Evolutionary conservation across 2,113 vertebrate species (phyloP), one percentile per base, ranked within the genome.

Genomic region (Elachura formosa): DNA sequence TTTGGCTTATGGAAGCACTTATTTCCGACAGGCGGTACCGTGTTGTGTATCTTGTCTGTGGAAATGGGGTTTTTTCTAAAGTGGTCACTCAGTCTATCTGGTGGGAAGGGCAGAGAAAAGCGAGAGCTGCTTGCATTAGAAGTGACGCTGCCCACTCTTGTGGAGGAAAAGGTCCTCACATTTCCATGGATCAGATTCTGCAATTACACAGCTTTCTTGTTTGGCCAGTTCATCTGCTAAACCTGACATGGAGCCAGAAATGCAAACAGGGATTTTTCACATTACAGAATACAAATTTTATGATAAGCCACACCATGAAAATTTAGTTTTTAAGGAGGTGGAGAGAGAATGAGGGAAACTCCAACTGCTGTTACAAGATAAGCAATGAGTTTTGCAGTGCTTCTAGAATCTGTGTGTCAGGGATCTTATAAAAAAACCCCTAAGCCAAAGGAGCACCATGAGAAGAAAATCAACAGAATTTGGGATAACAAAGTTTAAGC

Each of bases 101-200:
- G 26, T 81, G 64, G 72, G 61, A 52, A 85, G 36, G 24, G 38
- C 4, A 68, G 87, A 81, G 81, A 22, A 59, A 87, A 67, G 75
- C 43, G 61, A 64, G 61, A 9, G 11, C 41, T 91, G 62, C 93
- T 88, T 52, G 69, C 40, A 75, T 92, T 94, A 81, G 93, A 94
- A 94, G 94, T 95, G 96, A 94, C 3, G 33, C 89, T 93, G 82
- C 96, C 97, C 94, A 90, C 93, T 97, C 95, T 97, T 87, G 81
- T 69, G 88, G 91, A 92, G 73, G 85, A 96, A 93, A 84, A 95
- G 78, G 58, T 86, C 91, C 93, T 97, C 91, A 85, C 78, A 96
- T 64, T 73, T 90, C 64, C 82, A 76, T 10, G 62, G 58, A 77
- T 82, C 93, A 96, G 91, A 95, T 93, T 78, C 88, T 96, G 66